Evolutionary conservation across 2,113 vertebrate genomes (phyloP).

Genomic region (Murina feae): DNA sequence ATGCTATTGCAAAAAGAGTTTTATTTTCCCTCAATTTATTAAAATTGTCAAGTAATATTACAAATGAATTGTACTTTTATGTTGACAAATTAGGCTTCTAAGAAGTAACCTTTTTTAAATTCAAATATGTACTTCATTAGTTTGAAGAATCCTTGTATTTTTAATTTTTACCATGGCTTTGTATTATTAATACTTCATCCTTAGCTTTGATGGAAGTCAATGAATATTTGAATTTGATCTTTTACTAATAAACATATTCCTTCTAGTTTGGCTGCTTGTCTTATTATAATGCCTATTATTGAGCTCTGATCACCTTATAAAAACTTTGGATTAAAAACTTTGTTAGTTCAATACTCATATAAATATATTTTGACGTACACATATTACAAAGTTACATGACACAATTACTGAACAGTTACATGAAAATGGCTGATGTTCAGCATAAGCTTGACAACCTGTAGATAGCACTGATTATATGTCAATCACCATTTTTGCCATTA

Average conservation of each 20-base stretch:
- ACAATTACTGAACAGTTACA: neutral
- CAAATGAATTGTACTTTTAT: neutral
- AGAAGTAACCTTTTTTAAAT: neutral
- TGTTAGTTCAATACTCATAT: neutral
- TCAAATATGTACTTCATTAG: neutral
- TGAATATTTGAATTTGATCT: neutral
- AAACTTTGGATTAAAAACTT: neutral
- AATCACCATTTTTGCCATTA: neutral
- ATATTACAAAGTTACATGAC: neutral
- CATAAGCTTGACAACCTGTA: neutral
- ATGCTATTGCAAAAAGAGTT: neutral
- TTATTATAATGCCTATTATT: neutral
- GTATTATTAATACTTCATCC: neutral
- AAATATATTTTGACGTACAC: neutral
- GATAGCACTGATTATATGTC: neutral
- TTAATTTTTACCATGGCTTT: neutral
- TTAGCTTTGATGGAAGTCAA: neutral
- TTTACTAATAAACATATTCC: neutral
- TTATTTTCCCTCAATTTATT: neutral
- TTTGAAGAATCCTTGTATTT: constrained; percentile 4
- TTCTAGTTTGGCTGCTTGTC: neutral
- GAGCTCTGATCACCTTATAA: neutral
- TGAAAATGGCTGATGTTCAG: neutral
- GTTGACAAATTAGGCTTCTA: neutral
- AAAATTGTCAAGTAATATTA: neutral